Percentiles rank a stretch among this genome's conserved stretches.
Conservation (phyloP, 1,140 invertebrate genomes). For the Zaprionus vittiger region DNA sequence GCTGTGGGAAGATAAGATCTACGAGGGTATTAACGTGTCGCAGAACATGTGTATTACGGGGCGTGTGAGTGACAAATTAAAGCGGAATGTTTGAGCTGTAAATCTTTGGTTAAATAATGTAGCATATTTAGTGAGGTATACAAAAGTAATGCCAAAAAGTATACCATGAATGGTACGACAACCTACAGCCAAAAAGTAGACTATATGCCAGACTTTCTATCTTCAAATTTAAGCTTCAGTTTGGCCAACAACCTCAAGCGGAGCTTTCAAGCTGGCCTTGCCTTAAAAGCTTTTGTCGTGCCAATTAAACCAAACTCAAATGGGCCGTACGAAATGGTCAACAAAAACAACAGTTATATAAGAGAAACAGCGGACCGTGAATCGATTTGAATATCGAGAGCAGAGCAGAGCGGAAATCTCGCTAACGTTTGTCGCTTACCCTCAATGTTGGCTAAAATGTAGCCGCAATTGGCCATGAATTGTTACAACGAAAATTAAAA, state of each 20-base stretch:
- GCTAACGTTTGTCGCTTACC: constrained; percentile 40
- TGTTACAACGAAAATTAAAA: constrained; percentile 11
- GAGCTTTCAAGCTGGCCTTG: constrained; percentile 30
- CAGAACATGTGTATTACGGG: constrained; percentile 11
- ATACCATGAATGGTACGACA: not conserved
- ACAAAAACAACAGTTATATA: constrained; percentile 20
- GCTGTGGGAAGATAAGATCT: constrained; percentile 6
- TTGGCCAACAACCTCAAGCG: constrained; percentile 1
- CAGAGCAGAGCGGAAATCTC: constrained; percentile 45
- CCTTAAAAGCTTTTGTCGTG: not conserved
- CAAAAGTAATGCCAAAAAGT: not conserved
- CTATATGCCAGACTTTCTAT: not conserved
- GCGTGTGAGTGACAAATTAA: constrained; percentile 9
- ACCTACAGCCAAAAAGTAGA: constrained; percentile 22
- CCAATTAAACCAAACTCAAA: constrained; percentile 62
- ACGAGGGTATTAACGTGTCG: constrained; percentile 3
- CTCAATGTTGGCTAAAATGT: constrained; percentile 14
- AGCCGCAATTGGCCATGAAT: constrained; percentile 67
- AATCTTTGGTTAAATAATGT: not conserved
- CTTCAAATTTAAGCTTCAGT: not conserved
- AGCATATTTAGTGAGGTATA: not conserved
- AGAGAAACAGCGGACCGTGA: constrained; percentile 59
- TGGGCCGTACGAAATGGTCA: constrained; percentile 37
- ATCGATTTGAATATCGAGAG: constrained; percentile 27
- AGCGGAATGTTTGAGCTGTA: not conserved